Conservation (phyloP, 2,888 invertebrate genomes). For the Melanargia galathea region DNA sequence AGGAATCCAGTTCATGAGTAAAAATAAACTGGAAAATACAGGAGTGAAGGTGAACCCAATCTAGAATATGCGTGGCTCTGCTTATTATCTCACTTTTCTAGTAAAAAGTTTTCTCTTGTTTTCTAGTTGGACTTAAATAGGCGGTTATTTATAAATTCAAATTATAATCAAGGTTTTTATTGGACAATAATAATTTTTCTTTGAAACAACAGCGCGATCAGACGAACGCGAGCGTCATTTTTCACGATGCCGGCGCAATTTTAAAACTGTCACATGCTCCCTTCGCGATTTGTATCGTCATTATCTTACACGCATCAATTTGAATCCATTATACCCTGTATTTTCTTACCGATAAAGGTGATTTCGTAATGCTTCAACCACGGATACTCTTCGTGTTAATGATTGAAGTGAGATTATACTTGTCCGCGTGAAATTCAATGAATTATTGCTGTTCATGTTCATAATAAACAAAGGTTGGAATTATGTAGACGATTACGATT, state of each 20-base stretch:
- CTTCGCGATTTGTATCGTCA: constrained; percentile 51
- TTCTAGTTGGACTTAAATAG: constrained; percentile 6
- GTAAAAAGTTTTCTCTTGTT: neutral
- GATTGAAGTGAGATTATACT: constrained; percentile 36
- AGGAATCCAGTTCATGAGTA: too few relatives aligned
- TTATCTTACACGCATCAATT: constrained; percentile 40
- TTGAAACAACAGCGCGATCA: constrained; percentile 36
- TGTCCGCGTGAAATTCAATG: constrained; percentile 42
- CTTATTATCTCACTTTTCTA: neutral
- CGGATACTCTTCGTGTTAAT: constrained; percentile 29
- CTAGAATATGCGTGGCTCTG: too few relatives aligned
- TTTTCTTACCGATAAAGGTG: constrained; percentile 23
- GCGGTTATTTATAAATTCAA: constrained; percentile 17
- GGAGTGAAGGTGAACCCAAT: too few relatives aligned
- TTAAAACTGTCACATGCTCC: constrained; percentile 58
- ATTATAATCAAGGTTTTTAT: constrained; percentile 35
- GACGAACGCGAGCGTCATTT: constrained; percentile 48
- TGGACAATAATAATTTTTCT: constrained; percentile 29
- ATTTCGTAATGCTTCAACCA: constrained; percentile 26
- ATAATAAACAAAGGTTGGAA: constrained; percentile 39
- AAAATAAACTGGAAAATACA: too few relatives aligned
- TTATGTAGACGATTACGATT: constrained; percentile 35
- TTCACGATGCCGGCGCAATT: constrained; percentile 54
- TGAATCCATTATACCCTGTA: constrained; percentile 38
- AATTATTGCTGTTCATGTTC: constrained; percentile 38